Percentiles rank a stretch among this genome's conserved stretches.
These are phyloP conservation scores for Turritopsis rubra DNA, from an alignment of 30 jellyfish, hydroid and myxozoan species.

Conservation along the genomic window DNA sequence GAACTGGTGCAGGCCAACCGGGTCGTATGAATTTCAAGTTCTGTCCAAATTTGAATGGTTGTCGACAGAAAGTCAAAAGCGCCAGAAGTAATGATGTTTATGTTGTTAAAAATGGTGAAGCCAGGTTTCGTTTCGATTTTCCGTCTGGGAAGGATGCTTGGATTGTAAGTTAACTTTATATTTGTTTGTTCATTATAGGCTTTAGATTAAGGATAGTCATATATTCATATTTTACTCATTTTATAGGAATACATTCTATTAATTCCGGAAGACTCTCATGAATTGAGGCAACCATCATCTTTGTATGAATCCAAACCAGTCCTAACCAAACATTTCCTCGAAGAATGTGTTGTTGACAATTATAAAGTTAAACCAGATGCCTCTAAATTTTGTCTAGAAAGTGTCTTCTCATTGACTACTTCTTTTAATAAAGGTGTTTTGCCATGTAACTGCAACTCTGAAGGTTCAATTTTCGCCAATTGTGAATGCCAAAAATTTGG, in stretches of 20 bases:
- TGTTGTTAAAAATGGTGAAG: constrained; percentile 31
- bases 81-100: constrained; percentile 45
- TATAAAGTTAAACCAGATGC: constrained; percentile 56
- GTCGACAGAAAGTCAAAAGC: constrained; percentile 61
- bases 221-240: not conserved
- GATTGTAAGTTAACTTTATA: constrained; percentile 59
- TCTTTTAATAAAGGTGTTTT: constrained; percentile 78
- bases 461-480: constrained; percentile 45
- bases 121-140: constrained; percentile 40
- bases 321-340: constrained; percentile 50
- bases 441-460: constrained; percentile 62
- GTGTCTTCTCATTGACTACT: constrained; percentile 65
- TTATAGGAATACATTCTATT: constrained; percentile 67
- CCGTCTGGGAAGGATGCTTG: constrained; percentile 78
- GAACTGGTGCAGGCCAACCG: constrained; percentile 37
- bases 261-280: constrained; percentile 49
- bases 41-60: constrained; percentile 89
- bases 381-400: constrained; percentile 74
- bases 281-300: constrained; percentile 29
- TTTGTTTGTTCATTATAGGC: too few species aligned
- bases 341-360: constrained; percentile 41
- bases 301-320: constrained; percentile 53
- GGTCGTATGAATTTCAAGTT: constrained; percentile 45
- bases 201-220: not conserved
- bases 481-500: constrained; percentile 69